phyloP scores from a whole-genome alignment of 2,797 vertebrate genomes.

The Halcyon badia region DNA sequence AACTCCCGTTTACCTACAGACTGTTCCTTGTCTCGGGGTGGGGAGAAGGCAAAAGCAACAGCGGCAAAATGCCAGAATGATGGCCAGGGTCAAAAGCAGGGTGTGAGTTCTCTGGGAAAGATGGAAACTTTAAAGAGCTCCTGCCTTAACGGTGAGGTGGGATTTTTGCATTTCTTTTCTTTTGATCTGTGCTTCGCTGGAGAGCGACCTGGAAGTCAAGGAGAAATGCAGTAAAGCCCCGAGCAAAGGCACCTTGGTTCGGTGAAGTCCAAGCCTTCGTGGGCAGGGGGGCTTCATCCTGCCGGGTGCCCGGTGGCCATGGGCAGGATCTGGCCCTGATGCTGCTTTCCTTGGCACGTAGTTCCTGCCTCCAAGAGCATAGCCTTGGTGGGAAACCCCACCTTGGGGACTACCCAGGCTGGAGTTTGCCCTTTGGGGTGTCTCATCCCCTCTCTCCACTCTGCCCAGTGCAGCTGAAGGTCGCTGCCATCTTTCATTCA shows the following conservation, averaged over 20 bases:
- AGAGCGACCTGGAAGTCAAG: neutral
- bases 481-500: rapidly evolving
- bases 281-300: neutral
- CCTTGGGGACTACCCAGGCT: neutral
- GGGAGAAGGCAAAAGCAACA: neutral
- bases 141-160: neutral
- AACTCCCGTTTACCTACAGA: slow-evolving; percentile 1
- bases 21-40: neutral
- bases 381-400: neutral
- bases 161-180: neutral
- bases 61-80: neutral
- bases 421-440: neutral
- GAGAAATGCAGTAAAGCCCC: neutral
- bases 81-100: neutral
- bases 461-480: neutral
- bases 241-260: neutral
- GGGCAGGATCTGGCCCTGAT: neutral
- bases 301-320: rapidly evolving
- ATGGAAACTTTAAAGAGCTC: neutral
- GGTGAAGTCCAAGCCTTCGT: rapidly evolving
- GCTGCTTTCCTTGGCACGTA: neutral
- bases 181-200: neutral
- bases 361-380: neutral
- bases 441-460: neutral
- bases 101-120: rapidly evolving